These are phyloP conservation scores for Minunthozetes semirufus DNA, from an alignment of 2,888 invertebrate species.

Conservation along the genomic window DNA sequence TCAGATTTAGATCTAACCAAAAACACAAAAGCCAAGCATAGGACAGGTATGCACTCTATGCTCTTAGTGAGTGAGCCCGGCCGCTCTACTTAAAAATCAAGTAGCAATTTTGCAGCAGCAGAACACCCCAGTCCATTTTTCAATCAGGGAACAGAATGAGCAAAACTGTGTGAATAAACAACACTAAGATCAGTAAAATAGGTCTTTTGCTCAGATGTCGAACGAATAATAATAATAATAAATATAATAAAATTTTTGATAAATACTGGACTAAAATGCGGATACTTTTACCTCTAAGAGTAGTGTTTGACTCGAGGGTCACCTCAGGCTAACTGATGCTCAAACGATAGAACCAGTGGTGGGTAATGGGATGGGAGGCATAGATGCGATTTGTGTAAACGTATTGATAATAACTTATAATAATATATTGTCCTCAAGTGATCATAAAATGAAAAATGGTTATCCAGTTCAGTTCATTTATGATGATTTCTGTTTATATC, in stretches of 20 bases:
- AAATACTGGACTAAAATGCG: constrained; percentile 14
- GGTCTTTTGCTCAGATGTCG: background rate
- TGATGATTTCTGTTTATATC: too few relatives aligned
- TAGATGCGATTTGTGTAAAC: background rate
- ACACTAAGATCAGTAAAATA: background rate
- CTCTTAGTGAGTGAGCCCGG: background rate
- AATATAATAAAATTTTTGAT: constrained; percentile 13
- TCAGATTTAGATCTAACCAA: too few relatives aligned
- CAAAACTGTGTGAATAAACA: background rate
- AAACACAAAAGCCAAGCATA: background rate
- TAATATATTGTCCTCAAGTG: background rate
- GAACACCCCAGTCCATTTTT: background rate
- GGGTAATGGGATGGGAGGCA: background rate
- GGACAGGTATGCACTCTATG: background rate
- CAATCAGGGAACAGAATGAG: background rate
- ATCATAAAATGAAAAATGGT: constrained; percentile 1
- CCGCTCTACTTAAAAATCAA: background rate
- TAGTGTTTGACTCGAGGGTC: background rate
- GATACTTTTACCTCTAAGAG: constrained; percentile 20
- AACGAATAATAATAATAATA: background rate
- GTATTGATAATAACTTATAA: background rate
- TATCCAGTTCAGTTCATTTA: too few relatives aligned
- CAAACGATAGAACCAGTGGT: background rate
- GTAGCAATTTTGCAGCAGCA: background rate
- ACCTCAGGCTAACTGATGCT: constrained; percentile 3